Evolutionary conservation across 2,113 vertebrate species (phyloP).

Genomic region (Perca fluviatilis): DNA sequence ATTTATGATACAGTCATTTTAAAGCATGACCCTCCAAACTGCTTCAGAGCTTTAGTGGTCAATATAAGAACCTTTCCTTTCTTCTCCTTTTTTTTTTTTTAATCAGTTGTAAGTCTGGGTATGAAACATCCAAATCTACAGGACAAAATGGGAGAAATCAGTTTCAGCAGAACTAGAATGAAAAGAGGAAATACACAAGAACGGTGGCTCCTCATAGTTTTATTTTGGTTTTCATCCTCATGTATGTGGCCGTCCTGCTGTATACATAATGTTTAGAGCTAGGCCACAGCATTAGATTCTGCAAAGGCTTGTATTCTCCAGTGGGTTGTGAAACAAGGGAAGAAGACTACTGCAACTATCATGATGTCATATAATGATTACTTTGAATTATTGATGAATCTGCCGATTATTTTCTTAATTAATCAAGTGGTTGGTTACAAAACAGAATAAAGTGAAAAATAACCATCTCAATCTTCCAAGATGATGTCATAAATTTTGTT

Average conservation of each 20-base stretch:
- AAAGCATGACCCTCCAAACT: slow-evolving; percentile 9
- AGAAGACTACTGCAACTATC: background rate
- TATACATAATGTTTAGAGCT: slow-evolving; percentile 9
- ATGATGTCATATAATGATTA: background rate
- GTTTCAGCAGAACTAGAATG: background rate
- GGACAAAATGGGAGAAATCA: slow-evolving; percentile 14
- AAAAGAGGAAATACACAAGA: background rate
- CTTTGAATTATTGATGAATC: background rate
- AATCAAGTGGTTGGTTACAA: background rate
- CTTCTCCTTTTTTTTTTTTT: no score
- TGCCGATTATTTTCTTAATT: background rate
- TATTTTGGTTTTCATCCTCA: no score
- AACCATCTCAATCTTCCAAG: background rate
- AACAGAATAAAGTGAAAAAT: background rate
- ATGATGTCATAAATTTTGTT: background rate
- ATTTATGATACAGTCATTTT: slow-evolving; percentile 46
- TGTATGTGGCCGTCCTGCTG: background rate
- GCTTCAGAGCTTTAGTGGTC: slow-evolving; percentile 20
- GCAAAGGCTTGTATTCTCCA: background rate
- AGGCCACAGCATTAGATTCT: slow-evolving; percentile 4
- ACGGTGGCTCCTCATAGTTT: no score
- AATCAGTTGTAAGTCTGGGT: slow-evolving; percentile 8
- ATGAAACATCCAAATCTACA: slow-evolving; percentile 26
- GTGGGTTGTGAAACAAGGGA: background rate
- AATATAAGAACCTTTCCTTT: slow-evolving; percentile 5